Evolutionary conservation across 2,113 vertebrate genomes (phyloP).

Genomic region (Smithornis capensis): DNA sequence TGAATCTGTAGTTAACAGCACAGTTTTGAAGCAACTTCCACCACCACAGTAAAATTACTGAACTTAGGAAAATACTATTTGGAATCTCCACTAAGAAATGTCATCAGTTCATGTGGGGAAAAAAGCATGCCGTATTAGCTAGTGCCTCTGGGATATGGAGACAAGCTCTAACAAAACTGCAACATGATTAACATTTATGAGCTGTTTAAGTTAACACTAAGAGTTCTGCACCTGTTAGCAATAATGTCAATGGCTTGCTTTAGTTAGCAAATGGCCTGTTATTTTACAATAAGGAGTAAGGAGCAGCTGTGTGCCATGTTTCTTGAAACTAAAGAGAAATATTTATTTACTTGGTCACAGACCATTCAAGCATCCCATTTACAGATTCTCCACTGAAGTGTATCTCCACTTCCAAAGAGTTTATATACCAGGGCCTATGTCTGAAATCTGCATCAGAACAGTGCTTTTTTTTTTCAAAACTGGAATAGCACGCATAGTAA

Average conservation of each 20-base stretch:
- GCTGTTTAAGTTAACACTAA: constrained; percentile 21
- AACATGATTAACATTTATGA: constrained; percentile 56
- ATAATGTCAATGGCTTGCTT: constrained; percentile 38
- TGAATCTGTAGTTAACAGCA: not conserved
- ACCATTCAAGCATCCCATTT: not conserved
- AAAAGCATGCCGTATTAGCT: not conserved
- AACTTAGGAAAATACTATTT: not conserved
- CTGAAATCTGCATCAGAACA: not conserved
- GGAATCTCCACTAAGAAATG: not conserved
- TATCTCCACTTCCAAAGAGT: not conserved
- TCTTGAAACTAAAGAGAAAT: not conserved
- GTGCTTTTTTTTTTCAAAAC: not conserved
- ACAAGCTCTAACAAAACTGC: constrained; percentile 26
- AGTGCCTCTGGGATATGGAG: constrained; percentile 1
- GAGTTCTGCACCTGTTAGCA: constrained; percentile 44
- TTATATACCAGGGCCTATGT: not conserved
- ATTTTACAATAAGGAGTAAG: constrained; percentile 15
- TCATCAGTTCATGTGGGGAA: not conserved
- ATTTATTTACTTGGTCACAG: constrained; percentile 25
- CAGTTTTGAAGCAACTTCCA: not conserved
- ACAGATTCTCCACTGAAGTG: not conserved
- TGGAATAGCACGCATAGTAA: not conserved
- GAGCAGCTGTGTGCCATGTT: constrained; percentile 30
- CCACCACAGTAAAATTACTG: not conserved
- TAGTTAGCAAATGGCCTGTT: not conserved